phyloP scores from a whole-genome alignment of 2,888 invertebrate genomes.

The Corythucha ciliata region DNA sequence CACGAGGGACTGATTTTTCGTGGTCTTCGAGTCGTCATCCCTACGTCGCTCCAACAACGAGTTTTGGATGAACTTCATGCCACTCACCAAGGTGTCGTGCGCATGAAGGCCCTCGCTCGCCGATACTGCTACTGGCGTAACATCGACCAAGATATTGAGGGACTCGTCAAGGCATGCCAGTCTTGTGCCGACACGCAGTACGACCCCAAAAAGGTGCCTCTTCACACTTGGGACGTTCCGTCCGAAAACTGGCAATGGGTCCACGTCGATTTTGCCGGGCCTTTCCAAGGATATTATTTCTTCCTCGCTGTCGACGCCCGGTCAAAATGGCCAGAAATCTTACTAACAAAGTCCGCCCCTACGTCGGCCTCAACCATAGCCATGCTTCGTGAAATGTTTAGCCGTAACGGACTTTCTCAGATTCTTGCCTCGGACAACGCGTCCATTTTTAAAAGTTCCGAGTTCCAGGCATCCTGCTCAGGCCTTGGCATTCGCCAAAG shows the following conservation, averaged over 20 bases:
- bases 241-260: constrained; percentile 1
- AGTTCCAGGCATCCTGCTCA: not conserved
- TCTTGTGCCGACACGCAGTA: not conserved
- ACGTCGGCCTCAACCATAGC: not conserved
- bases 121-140: not conserved
- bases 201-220: not conserved
- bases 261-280: not conserved
- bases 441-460: not conserved
- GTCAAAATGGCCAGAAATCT: not conserved
- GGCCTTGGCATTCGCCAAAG: not conserved
- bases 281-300: constrained; percentile 1
- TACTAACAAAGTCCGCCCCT: too few relatives aligned
- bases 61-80: not conserved
- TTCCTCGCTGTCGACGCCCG: not conserved
- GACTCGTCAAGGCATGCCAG: not conserved
- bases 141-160: not conserved
- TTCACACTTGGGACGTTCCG: not conserved
- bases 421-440: not conserved
- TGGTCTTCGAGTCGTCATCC: not conserved
- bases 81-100: not conserved
- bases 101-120: not conserved
- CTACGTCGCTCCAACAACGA: not conserved
- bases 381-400: not conserved
- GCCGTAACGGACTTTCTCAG: not conserved
- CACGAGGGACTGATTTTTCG: not conserved